A percentile compares a stretch with the other conserved stretches of the same genome.
phyloP scores from a whole-genome alignment of 2,888 invertebrate genomes.

The Gortyna flavago region DNA sequence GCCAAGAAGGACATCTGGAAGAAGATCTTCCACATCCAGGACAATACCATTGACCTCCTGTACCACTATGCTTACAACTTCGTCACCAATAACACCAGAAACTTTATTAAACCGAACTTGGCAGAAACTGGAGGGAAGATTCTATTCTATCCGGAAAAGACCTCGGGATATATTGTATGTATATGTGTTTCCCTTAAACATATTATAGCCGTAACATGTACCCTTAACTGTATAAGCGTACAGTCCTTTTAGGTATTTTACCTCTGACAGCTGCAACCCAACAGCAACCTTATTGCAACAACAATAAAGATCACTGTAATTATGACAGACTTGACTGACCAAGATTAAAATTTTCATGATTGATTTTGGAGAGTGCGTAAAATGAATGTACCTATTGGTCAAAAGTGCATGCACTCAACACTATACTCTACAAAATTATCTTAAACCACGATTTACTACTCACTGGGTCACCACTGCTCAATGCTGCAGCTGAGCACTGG shows the following conservation, averaged over 20 bases:
- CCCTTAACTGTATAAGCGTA: background rate
- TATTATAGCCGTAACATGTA: background rate
- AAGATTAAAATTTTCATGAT: background rate
- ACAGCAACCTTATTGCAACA: background rate
- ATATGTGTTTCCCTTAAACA: background rate
- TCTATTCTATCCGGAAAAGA: constrained; percentile 91
- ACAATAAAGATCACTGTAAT: background rate
- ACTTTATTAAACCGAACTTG: constrained; percentile 92
- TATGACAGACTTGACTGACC: background rate
- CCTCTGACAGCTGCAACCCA: background rate
- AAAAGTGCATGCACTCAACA: background rate
- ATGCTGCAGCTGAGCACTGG: background rate
- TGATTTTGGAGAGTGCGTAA: background rate
- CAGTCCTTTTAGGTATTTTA: background rate
- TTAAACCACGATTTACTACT: background rate
- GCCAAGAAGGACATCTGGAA: constrained; percentile 91
- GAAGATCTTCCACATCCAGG: constrained; percentile 91
- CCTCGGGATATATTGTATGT: constrained; percentile 92
- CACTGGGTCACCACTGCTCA: background rate
- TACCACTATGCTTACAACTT: constrained; percentile 92
- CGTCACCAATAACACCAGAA: constrained; percentile 91
- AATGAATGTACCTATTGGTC: background rate
- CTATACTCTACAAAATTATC: background rate
- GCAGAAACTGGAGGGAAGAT: constrained; percentile 93
- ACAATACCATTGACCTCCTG: constrained; percentile 90